A percentile compares a stretch with the other conserved stretches of the same genome.
Conservation (phyloP, 2,888 invertebrate genomes). For the Andrena fulva region DNA sequence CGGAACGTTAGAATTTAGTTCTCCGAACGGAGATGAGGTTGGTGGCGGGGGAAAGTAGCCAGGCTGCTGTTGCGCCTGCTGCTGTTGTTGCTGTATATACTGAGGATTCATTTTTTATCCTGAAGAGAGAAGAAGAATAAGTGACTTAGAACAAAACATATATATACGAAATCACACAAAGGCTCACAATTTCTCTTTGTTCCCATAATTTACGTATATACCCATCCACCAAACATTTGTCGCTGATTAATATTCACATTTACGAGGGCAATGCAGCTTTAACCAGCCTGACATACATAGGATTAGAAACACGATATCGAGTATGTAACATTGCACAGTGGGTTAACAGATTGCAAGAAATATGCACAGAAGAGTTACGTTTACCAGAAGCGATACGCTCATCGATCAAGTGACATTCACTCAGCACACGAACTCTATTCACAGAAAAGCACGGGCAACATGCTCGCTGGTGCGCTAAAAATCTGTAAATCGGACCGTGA, state of each 20-base stretch:
- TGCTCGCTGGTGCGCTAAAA: neutral
- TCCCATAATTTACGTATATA: neutral
- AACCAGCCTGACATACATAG: no score
- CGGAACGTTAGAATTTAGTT: conserved; percentile 75
- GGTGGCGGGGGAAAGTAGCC: conserved; percentile 70
- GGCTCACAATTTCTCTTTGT: neutral
- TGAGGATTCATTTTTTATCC: conserved; percentile 86
- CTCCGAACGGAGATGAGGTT: conserved; percentile 71
- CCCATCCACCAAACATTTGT: no score
- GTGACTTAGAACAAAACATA: neutral
- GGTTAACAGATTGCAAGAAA: conserved; percentile 22
- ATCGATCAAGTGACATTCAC: neutral
- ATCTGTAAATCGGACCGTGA: conserved; percentile 26
- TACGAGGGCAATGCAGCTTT: neutral
- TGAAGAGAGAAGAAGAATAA: conserved; percentile 53
- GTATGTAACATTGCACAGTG: neutral
- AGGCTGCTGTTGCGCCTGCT: conserved; percentile 69
- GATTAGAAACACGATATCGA: neutral
- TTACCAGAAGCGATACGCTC: neutral
- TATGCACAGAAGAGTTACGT: conserved; percentile 3
- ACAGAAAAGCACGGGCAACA: neutral
- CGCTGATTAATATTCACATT: no score
- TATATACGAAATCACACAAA: neutral
- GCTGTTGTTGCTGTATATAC: conserved; percentile 83
- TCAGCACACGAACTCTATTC: neutral